Evolutionary conservation across 2,888 invertebrate species (phyloP), one percentile per base, ranked within the genome.

Genomic region (Eumacrocentrus americanus): DNA sequence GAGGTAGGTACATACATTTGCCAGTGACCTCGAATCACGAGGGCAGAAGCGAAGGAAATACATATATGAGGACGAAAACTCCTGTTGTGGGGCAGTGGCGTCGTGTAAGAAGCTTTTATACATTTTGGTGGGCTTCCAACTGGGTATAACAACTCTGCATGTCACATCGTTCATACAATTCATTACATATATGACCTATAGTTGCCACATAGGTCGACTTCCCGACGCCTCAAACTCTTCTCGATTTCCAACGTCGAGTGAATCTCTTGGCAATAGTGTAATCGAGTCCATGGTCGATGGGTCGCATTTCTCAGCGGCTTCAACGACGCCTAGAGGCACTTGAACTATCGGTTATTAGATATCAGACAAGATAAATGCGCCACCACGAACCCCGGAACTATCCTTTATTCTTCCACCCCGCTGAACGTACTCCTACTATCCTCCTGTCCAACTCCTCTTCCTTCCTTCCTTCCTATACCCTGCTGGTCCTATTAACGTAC

Each of bases 331-430:
- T 20, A 14, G 11, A 11, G 25, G 46, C 22, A 55, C 37, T 55
- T 35, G 14, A 35, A 42, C 54, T 59, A 62, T 62, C 56, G 62
- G 62, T 59, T 62, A 62, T 62, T 62, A 59, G 59, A 62, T 62
- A 62, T 62, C 59, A 59, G 48, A 55, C 55, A 59, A 56, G 62
- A 62, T 62, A 62, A 55, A 62, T 59, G 55, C 44, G 46, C 51
- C 44, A 53, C 44, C 59, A 25, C 34, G 52, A 40, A 38, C 29
- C 55, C 51, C 48, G 48, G 40, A 59, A 62, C 58, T 62, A 58
- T 58, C 56, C 46, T 18, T 50, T n/a, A n/a, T n/a, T n/a, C 58
- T 46, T 47, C 29, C 40, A 9, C 25, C 40, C 38, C 35, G 20
- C 48, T 7, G 47, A 47, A 40, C n/a, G n/a, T n/a, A n/a, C n/a